These are phyloP conservation scores for Paramuricea clavata DNA, from an alignment of 92 coral and sea anemone genomes.

Conservation along the genomic window DNA sequence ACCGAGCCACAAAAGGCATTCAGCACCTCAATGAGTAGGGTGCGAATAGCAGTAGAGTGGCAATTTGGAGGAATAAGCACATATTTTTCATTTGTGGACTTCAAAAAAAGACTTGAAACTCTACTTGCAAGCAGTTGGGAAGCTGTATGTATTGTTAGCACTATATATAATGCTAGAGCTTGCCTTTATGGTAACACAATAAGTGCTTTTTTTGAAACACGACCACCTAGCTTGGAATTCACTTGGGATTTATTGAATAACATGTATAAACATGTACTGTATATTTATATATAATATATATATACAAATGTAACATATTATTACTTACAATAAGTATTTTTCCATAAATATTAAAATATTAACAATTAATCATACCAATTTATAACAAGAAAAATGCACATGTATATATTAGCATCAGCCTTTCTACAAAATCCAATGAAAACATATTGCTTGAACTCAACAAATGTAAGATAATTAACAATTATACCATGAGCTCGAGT, in stretches of 20 bases:
- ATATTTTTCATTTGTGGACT: constrained; percentile 64
- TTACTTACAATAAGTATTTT: neutral
- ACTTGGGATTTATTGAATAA: constrained; percentile 59
- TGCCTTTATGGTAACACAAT: constrained; percentile 68
- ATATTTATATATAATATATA: too few relatives aligned
- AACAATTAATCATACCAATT: too few relatives aligned
- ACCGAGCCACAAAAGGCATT: too few relatives aligned
- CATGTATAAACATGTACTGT: neutral
- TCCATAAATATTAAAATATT: too few relatives aligned
- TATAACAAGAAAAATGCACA: too few relatives aligned
- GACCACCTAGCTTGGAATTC: constrained; percentile 63
- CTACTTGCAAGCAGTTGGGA: constrained; percentile 58
- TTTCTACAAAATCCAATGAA: too few relatives aligned
- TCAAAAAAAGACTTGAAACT: constrained; percentile 68
- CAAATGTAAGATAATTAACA: neutral
- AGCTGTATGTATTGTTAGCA: constrained; percentile 62
- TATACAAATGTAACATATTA: neutral
- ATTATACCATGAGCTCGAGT: too few relatives aligned
- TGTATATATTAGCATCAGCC: too few relatives aligned
- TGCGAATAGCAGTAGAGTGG: too few relatives aligned
- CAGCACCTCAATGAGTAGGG: too few relatives aligned
- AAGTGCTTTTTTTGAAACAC: constrained; percentile 50
- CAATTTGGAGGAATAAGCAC: constrained; percentile 3
- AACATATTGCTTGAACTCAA: too few relatives aligned
- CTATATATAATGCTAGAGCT: constrained; percentile 61